Conservation (phyloP, 2,888 invertebrate genomes). For the Rugalucina vietnamica region DNA sequence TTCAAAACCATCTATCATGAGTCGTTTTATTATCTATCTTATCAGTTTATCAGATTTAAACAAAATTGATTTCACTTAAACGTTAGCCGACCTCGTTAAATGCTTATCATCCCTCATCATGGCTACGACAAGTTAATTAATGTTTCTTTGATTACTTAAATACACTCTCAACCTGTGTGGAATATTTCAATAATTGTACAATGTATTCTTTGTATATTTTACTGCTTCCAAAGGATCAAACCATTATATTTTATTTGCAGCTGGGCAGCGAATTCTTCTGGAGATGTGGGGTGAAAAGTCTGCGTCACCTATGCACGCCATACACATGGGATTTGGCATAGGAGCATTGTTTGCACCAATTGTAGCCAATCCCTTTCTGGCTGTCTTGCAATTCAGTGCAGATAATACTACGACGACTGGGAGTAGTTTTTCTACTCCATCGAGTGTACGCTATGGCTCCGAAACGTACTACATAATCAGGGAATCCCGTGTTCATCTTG, state of each 20-base stretch:
- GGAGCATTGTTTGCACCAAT: conserved; percentile 69
- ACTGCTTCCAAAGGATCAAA: too few relatives aligned
- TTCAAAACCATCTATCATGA: too few relatives aligned
- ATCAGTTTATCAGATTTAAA: too few relatives aligned
- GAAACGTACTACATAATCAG: conserved; percentile 39
- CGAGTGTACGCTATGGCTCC: background rate
- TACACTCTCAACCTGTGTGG: too few relatives aligned
- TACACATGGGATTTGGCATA: conserved; percentile 73
- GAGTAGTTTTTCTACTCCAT: background rate
- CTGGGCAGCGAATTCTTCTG: conserved; percentile 65
- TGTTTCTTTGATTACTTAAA: too few relatives aligned
- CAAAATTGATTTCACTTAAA: too few relatives aligned
- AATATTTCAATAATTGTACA: too few relatives aligned
- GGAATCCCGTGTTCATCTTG: conserved; percentile 50
- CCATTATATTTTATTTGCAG: conserved; percentile 66
- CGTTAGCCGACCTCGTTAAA: too few relatives aligned
- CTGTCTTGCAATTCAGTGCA: conserved; percentile 31
- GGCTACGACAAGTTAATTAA: too few relatives aligned
- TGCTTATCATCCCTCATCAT: too few relatives aligned
- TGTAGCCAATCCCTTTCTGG: conserved; percentile 67
- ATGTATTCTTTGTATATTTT: too few relatives aligned
- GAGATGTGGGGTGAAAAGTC: conserved; percentile 68
- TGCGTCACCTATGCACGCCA: conserved; percentile 67
- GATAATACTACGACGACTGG: background rate
- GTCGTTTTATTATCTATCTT: too few relatives aligned